Evolutionary conservation across 2,888 invertebrate species (phyloP), one percentile per base, ranked within the genome.

Genomic region (Timema cristinae): DNA sequence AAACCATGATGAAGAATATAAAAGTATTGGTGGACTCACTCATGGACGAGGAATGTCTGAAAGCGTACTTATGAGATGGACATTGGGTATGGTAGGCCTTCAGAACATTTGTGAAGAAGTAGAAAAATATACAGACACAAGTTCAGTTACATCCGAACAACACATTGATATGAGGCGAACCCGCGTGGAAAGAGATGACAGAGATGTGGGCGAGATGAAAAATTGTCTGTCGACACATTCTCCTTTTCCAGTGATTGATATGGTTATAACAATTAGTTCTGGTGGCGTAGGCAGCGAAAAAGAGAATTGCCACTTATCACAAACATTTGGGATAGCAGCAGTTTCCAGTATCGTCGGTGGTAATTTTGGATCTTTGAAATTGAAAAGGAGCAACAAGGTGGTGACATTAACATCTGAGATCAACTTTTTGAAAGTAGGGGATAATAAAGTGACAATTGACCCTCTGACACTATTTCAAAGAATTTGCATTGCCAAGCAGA

Each of bases 1-100:
- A 72, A n/a, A 48, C 11, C 7, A 16, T 72, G 16, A 72, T 72
- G 72, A 56, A 56, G 50, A 48, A 68, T 15, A 72, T 72, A 69
- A 72, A 32, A 51, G 50, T 56, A n/a, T 13, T 13, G 68, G 59
- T 16, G 59, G 69, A 7, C 61, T 63, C 11, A 63, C 63, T n/a
- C 32, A 32, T 32, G 47, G 47, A 32, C 5, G 63, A 48, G 50
- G 10, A 5, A 47, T 67, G 15, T 49, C 48, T 54, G 71, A 52
- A n/a, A 67, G 54, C 47, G 66, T 13, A 67, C 49, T 48, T 11
- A 50, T 51, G 56, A 71, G 48, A 47, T 56, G 50, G 56, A 16
- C 16, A 47, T 48, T 49, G 13, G 47, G 51, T 47, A 50, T 66
- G 63, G n/a, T 47, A 66, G 13, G 11, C 15, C 50, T 66, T 16